phyloP scores from a whole-genome alignment of 2,888 invertebrate species.

The Heliconius sara region DNA sequence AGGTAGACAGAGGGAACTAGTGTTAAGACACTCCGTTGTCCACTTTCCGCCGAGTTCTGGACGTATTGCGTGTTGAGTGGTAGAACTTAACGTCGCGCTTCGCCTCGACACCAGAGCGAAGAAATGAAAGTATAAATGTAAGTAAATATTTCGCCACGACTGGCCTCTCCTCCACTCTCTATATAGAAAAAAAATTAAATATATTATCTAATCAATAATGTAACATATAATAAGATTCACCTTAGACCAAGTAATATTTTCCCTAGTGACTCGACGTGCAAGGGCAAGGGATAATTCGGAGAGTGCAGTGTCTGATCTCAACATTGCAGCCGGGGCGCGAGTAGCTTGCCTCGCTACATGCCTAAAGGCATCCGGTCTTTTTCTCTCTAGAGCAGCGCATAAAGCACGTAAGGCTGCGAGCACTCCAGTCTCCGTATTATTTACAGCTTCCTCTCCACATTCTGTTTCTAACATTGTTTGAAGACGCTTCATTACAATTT shows the following conservation, averaged over 20 bases:
- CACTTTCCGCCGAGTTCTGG: neutral
- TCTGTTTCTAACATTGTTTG: conserved; percentile 81
- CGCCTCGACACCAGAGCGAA: no score
- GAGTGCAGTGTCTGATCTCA: conserved; percentile 85
- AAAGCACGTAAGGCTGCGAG: conserved; percentile 77
- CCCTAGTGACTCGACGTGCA: conserved; percentile 88
- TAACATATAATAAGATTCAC: conserved; percentile 61
- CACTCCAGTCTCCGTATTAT: conserved; percentile 76
- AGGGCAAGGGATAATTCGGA: conserved; percentile 87
- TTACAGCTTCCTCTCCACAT: conserved; percentile 80
- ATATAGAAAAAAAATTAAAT: neutral
- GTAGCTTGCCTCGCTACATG: conserved; percentile 90
- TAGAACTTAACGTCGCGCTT: no score
- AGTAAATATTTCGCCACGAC: no score
- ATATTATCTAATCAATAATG: neutral
- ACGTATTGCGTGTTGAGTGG: neutral
- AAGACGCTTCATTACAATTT: conserved; percentile 76
- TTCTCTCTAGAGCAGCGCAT: conserved; percentile 89
- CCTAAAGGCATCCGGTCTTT: conserved; percentile 89
- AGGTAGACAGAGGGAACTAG: neutral
- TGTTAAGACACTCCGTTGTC: neutral
- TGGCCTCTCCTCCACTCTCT: no score
- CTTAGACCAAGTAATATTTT: conserved; percentile 92
- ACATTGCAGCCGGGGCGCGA: conserved; percentile 83
- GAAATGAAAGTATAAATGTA: no score